Percentiles rank a stretch among this genome's conserved stretches.
phyloP scores from a whole-genome alignment of 2,888 invertebrate species.

The Tiphia femorata region DNA sequence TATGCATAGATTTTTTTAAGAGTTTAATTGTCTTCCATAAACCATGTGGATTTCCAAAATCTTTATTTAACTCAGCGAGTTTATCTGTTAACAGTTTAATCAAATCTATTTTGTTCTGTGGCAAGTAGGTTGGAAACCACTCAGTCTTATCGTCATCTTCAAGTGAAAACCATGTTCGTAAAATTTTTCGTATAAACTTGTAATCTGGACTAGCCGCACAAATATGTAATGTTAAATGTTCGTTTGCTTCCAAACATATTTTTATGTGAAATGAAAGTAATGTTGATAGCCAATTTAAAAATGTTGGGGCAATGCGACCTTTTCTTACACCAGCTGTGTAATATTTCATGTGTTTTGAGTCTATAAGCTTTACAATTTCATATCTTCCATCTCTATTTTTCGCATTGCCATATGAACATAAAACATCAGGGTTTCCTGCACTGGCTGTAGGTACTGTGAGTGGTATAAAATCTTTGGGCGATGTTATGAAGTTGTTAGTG shows the following conservation, averaged over 20 bases:
- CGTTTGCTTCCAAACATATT: conserved; percentile 10
- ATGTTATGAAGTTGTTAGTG: too few species aligned
- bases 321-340: not conserved
- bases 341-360: too few species aligned
- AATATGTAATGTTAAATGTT: too few species aligned
- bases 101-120: not conserved
- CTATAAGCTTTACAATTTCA: conserved; percentile 12
- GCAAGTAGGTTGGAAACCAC: conserved; percentile 5
- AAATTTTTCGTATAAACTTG: too few species aligned
- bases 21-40: too few species aligned
- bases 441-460: too few species aligned
- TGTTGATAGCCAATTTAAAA: conserved; percentile 14
- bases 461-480: conserved; percentile 5
- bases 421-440: too few species aligned
- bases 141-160: conserved; percentile 16
- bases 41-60: conserved; percentile 1
- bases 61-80: not conserved
- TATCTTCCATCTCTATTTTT: too few species aligned
- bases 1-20: not conserved
- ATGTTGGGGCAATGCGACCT: not conserved
- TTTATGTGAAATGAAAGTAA: conserved; percentile 19
- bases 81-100: not conserved
- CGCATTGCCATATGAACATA: too few species aligned
- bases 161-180: conserved; percentile 25
- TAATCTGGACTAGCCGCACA: too few species aligned